Conservation (phyloP, 2,113 vertebrate species). For the Cygnus buccinator region DNA sequence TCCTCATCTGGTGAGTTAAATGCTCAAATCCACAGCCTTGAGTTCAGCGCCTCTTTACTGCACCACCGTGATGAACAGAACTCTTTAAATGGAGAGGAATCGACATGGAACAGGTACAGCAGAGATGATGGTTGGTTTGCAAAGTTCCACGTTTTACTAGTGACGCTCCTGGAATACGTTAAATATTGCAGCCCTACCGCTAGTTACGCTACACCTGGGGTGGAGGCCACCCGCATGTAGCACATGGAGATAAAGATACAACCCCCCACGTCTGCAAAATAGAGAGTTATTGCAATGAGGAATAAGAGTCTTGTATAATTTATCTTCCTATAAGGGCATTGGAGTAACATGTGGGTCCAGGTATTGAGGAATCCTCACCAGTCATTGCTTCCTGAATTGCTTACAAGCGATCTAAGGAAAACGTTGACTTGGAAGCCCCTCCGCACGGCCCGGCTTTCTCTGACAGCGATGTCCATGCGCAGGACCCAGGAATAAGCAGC, state of each 20-base stretch:
- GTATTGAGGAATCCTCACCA: neutral
- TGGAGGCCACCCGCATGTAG: constrained; percentile 44
- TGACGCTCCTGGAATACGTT: constrained; percentile 72
- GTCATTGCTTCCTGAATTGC: neutral
- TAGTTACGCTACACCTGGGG: constrained; percentile 20
- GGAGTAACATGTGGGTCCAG: constrained; percentile 27
- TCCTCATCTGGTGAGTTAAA: neutral
- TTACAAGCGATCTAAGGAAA: constrained; percentile 6
- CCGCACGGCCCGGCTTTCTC: neutral
- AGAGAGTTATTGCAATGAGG: constrained; percentile 53
- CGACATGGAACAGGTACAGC: constrained; percentile 13
- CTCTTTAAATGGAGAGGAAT: constrained; percentile 22
- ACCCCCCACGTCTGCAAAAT: constrained; percentile 38
- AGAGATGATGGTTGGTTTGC: constrained; percentile 17
- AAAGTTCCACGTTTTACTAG: constrained; percentile 17
- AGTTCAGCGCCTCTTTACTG: constrained; percentile 34
- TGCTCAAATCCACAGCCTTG: constrained; percentile 1
- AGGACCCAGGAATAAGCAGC: neutral
- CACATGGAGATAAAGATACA: constrained; percentile 54
- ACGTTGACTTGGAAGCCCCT: neutral
- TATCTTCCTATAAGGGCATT: constrained; percentile 51
- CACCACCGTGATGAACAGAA: neutral
- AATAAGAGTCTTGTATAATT: constrained; percentile 31
- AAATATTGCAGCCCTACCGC: constrained; percentile 66
- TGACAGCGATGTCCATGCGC: neutral